phyloP scores from a whole-genome alignment of 1,140 invertebrate genomes.

The Neodiprion fabricii region DNA sequence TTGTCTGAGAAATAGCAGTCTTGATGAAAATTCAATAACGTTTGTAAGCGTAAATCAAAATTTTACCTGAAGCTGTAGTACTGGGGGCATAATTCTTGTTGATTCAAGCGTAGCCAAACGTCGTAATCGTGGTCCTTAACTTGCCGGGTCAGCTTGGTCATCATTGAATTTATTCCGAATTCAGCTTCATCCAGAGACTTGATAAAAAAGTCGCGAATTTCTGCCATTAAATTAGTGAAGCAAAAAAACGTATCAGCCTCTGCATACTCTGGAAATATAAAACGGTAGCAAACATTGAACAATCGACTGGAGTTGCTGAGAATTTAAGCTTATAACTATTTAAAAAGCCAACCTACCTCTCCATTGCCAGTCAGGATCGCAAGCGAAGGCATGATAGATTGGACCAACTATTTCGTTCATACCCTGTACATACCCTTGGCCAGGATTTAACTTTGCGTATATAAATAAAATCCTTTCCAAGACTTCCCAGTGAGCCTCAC shows the following conservation, averaged over 20 bases:
- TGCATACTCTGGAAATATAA: slow-evolving; percentile 77
- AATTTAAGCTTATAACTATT: not conserved
- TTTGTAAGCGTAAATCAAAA: not conserved
- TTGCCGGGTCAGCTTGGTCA: slow-evolving; percentile 78
- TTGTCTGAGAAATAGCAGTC: not conserved
- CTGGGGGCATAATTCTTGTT: slow-evolving; percentile 89
- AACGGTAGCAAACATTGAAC: slow-evolving; percentile 13
- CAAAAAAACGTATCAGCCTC: slow-evolving; percentile 98
- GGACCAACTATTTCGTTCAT: slow-evolving; percentile 99
- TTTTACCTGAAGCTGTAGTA: slow-evolving; percentile 91
- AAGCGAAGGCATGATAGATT: slow-evolving; percentile 97
- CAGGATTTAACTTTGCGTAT: slow-evolving; percentile 97
- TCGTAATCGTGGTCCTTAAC: slow-evolving; percentile 79
- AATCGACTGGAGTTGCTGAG: not conserved
- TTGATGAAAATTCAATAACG: not conserved
- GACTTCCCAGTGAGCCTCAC: slow-evolving; percentile 96
- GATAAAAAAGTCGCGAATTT: slow-evolving; percentile 98
- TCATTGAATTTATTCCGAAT: slow-evolving; percentile 86
- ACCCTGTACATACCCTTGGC: slow-evolving; percentile 97
- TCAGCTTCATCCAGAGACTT: slow-evolving; percentile 93
- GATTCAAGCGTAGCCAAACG: slow-evolving; percentile 77
- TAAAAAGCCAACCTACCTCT: slow-evolving; percentile 67
- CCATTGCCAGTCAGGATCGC: slow-evolving; percentile 82
- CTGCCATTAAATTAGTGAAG: slow-evolving; percentile 96
- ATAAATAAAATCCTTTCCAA: slow-evolving; percentile 96